Evolutionary conservation across 2,888 invertebrate species (phyloP).

Genomic region (Isotomurus palustris): DNA sequence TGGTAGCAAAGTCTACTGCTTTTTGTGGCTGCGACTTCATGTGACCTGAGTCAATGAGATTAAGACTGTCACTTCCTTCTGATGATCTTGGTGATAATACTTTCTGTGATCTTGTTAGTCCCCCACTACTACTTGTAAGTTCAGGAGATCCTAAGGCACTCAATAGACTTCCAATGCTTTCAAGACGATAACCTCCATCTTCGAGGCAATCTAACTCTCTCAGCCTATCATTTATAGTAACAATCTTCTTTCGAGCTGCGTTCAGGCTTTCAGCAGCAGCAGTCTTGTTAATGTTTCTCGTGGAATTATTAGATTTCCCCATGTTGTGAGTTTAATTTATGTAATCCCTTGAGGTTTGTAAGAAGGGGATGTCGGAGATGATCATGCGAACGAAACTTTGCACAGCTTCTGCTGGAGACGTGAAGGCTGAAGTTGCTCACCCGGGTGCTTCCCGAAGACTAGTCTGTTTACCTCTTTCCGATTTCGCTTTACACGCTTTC

Average conservation of each 20-base stretch:
- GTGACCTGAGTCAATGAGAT: too few species aligned
- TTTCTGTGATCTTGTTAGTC: too few species aligned
- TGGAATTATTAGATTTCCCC: conserved; percentile 3
- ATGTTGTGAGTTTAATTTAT: neutral
- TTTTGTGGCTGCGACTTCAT: too few species aligned
- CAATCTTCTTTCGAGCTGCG: conserved; percentile 21
- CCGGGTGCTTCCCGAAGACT: conserved; percentile 7
- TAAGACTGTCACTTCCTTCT: too few species aligned
- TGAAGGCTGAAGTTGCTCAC: neutral
- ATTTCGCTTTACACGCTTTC: conserved; percentile 6
- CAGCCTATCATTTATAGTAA: conserved; percentile 33
- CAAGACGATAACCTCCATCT: conserved; percentile 27
- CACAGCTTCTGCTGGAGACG: neutral
- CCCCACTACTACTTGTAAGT: neutral
- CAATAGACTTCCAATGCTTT: conserved; percentile 38
- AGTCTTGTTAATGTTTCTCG: neutral
- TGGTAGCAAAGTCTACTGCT: too few species aligned
- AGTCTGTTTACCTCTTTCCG: conserved; percentile 1
- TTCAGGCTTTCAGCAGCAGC: neutral
- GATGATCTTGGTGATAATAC: too few species aligned
- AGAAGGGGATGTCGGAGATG: too few species aligned
- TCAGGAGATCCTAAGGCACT: conserved; percentile 36
- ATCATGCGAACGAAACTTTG: too few species aligned
- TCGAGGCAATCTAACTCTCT: conserved; percentile 26
- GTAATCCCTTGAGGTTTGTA: neutral